These are phyloP conservation scores for Lasioglossum baleicum DNA, from an alignment of 1,140 invertebrate genomes.

Conservation along the genomic window DNA sequence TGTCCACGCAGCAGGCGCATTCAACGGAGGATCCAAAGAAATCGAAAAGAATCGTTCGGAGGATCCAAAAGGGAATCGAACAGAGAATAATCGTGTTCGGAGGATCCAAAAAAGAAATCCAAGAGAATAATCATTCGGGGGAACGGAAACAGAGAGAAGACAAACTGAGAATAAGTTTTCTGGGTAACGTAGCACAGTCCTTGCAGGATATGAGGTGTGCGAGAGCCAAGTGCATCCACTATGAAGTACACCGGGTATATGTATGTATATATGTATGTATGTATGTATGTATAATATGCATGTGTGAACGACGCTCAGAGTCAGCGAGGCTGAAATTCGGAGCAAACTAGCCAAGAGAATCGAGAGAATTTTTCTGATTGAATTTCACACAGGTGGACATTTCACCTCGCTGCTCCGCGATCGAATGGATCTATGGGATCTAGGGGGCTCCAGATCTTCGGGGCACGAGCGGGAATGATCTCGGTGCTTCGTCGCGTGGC, in stretches of 20 bases:
- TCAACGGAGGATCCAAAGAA: not conserved
- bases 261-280: no score
- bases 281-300: not conserved
- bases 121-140: not conserved
- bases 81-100: not conserved
- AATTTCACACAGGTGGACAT: conserved; percentile 7
- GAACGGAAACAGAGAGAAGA: not conserved
- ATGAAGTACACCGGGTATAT: conserved; percentile 41
- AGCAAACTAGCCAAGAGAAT: not conserved
- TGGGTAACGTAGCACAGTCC: conserved; percentile 66
- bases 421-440: conserved; percentile 28
- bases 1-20: not conserved
- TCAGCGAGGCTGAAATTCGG: conserved; percentile 53
- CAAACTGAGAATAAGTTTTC: conserved; percentile 23
- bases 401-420: conserved; percentile 52
- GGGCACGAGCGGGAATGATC: conserved; percentile 56
- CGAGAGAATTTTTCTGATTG: not conserved
- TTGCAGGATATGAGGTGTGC: conserved; percentile 68
- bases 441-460: conserved; percentile 40
- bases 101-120: not conserved
- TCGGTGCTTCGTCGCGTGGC: conserved; percentile 45
- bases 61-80: not conserved
- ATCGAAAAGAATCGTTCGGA: not conserved
- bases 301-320: conserved; percentile 39
- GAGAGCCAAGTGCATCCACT: conserved; percentile 67